Base-by-base conservation (phyloP, 2,113 vertebrate genomes). In the Saguinus midas region DNA sequence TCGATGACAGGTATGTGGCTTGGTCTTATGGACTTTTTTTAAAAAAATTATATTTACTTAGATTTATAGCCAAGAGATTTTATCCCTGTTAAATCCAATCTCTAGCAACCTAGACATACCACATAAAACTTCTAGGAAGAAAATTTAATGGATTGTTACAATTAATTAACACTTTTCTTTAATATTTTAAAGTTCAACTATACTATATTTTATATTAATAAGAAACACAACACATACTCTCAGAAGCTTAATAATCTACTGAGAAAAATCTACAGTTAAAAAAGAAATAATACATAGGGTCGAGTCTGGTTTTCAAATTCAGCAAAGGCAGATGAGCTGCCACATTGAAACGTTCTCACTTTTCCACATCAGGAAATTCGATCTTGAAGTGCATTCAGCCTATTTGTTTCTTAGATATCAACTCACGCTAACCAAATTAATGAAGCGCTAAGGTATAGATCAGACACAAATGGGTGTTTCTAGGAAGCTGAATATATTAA, bases 61-160 rank as follows among this genome's bases (percentile, higher is more conserved):
- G n/a, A 86, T 88, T 83, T 85, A 90, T 68, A 87, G 52, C 18
- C 11, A 76, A 88, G 84, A 80, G 27, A 81, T 73, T 92, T 92
- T 25, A 89, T 82, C 32, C 32, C 20, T 45, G 43, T 37, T 91
- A 93, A 88, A 89, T 95, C 82, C 96, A 91, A 87, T 94, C 43
- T 93, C 87, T 87, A 70, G 40, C 43, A 96, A 96, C 78, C 55
- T 91, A 58, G n/a, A 55, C 37, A 45, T 25, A 50, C 73, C 7
- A 23, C 58, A 93, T 87, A 82, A 89, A 94, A 90, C 32, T 89
- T 95, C 23, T n/a, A 93, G 43, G 13, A 93, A 93, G 23, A 55
- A 83, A 78, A 94, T 81, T 92, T 81, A 94, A 96, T 82, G 76
- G 5, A 70, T 91, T 45, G 66, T 92, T 81, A 9, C 27, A 14